Evolutionary conservation across 2,113 vertebrate species (phyloP), one percentile per base, ranked within the genome.

Genomic region (Ictidomys tridecemlineatus): DNA sequence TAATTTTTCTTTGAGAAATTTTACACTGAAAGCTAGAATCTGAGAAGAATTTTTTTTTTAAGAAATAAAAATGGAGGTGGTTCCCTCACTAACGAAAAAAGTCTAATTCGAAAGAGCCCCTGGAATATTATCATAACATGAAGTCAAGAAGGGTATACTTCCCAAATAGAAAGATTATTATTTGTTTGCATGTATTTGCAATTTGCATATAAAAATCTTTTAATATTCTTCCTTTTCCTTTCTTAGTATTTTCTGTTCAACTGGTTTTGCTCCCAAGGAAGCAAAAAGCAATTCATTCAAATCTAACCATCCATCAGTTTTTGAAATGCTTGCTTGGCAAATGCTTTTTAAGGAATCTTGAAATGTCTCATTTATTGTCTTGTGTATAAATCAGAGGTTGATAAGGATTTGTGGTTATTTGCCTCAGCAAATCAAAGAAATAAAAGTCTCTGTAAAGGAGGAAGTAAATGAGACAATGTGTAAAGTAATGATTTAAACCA

Each of bases 401-500:
- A 63, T 77, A 73, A 78, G 8, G 42, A 61, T 56, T 77, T 72
- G 42, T 70, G 65, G 58, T 65, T 85, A 73, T 72, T 28, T 65
- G 63, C 79, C n/a, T 89, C 77, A n/a, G 63, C 37, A 93, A 72
- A 93, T 90, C 73, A 90, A 85, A 90, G 34, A 90, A 93, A 85
- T 86, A 91, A 74, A 30, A 56, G 37, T 86, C 73, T 82, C 80
- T 82, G 32, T 18, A 80, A 80, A 37, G 24, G 37, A 58, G 13
- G 87, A 74, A 80, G 45, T 34, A 86, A 91, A 86, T 34, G 67
- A 82, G 82, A 63, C 48, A 13, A 74, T 89, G 61, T 82, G 22
- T 45, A 93, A 96, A n/a, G 24, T 65, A 85, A 85, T 45, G 32
- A n/a, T 39, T 93, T 93, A 94, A 90, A 67, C 5, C 37, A 48